phyloP scores from a whole-genome alignment of 2,888 invertebrate genomes.

The Sturmia bella region DNA sequence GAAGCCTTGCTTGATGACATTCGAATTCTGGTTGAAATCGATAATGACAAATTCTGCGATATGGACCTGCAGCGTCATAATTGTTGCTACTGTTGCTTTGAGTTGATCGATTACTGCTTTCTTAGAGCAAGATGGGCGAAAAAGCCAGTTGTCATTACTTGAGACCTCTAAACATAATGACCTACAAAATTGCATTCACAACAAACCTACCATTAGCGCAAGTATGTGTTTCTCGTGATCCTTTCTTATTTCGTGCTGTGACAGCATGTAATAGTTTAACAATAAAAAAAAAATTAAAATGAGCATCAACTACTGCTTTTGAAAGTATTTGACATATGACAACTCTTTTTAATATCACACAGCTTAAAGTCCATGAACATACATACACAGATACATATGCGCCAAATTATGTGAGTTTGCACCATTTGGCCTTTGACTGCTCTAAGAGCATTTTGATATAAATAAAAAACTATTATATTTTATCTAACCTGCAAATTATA shows the following conservation, averaged over 20 bases:
- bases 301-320: slow-evolving; percentile 39
- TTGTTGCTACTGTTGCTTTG: no score
- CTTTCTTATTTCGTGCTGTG: neutral
- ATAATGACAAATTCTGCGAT: no score
- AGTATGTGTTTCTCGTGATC: neutral
- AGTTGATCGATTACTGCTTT: no score
- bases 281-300: slow-evolving; percentile 50
- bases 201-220: slow-evolving; percentile 6
- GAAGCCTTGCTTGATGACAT: no score
- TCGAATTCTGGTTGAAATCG: no score
- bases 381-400: neutral
- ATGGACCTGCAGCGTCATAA: no score
- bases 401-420: neutral
- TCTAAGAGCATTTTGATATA: slow-evolving; percentile 27
- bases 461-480: slow-evolving; percentile 41
- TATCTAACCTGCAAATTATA: slow-evolving; percentile 33
- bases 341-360: slow-evolving; percentile 41
- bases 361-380: slow-evolving; percentile 25
- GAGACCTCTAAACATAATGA: no score
- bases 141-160: no score
- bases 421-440: neutral
- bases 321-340: slow-evolving; percentile 58
- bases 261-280: slow-evolving; percentile 6
- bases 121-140: no score
- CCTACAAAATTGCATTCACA: neutral